Conservation (phyloP, 2,888 invertebrate genomes). For the Norana najaformis region DNA sequence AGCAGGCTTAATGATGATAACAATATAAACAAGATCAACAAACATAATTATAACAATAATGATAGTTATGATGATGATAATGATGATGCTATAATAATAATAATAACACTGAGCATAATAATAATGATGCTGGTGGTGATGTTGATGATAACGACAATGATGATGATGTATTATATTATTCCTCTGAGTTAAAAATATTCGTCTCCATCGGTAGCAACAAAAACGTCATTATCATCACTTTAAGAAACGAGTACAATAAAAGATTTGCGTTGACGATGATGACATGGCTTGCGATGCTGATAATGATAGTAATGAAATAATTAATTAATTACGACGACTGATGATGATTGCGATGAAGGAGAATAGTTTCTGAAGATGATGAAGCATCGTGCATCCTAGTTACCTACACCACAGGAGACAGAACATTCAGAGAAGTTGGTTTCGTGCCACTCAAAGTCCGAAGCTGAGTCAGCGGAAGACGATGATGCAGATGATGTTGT, state of each 20-base stretch:
- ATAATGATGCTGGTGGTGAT: conserved; percentile 40
- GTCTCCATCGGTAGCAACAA: neutral
- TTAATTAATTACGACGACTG: neutral
- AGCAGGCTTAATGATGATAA: no score
- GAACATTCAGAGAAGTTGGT: conserved; percentile 78
- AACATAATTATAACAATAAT: neutral
- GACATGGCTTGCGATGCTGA: no score
- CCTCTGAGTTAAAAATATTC: neutral
- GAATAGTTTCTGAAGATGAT: neutral
- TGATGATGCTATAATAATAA: conserved; percentile 37
- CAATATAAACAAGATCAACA: neutral
- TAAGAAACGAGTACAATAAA: neutral
- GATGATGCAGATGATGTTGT: neutral
- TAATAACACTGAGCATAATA: conserved; percentile 41
- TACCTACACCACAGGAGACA: conserved; percentile 91
- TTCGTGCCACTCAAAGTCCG: conserved; percentile 75
- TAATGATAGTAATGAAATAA: no score
- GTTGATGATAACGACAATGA: conserved; percentile 38
- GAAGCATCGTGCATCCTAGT: conserved; percentile 56
- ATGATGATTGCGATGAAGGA: neutral
- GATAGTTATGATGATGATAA: neutral
- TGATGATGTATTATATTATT: conserved; percentile 23
- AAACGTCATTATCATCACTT: neutral
- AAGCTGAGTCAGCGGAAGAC: conserved; percentile 58
- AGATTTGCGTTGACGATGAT: no score